These are phyloP conservation scores for Smittia sp. DNA, from an alignment of 2,888 invertebrate genomes.

Conservation along the genomic window DNA sequence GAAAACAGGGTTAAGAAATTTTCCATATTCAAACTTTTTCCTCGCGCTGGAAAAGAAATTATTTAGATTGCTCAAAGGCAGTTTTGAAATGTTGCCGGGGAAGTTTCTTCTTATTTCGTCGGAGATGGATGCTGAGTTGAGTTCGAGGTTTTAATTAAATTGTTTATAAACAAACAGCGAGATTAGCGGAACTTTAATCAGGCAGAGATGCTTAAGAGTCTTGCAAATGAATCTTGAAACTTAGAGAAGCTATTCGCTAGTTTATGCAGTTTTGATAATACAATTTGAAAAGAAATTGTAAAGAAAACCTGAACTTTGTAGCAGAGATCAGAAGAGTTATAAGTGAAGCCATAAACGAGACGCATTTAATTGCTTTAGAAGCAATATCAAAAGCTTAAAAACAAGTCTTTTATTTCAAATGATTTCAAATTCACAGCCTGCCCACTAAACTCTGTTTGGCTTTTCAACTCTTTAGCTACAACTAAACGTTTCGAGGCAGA, in stretches of 20 bases:
- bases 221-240: background rate
- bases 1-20: constrained; percentile 1
- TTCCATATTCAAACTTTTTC: constrained; percentile 2
- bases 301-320: no score
- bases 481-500: no score
- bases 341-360: no score
- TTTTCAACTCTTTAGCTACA: no score
- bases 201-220: background rate
- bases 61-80: constrained; percentile 15
- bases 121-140: background rate
- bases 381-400: no score
- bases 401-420: no score
- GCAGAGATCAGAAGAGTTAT: no score
- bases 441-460: no score
- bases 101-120: background rate
- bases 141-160: background rate
- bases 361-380: no score
- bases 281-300: no score
- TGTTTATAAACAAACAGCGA: background rate
- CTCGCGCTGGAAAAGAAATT: background rate
- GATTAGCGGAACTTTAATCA: background rate
- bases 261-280: no score
- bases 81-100: background rate
- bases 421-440: no score
- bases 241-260: background rate